Base-by-base conservation (phyloP, 2,113 vertebrate species). In the Coryphaenoides rupestris region DNA sequence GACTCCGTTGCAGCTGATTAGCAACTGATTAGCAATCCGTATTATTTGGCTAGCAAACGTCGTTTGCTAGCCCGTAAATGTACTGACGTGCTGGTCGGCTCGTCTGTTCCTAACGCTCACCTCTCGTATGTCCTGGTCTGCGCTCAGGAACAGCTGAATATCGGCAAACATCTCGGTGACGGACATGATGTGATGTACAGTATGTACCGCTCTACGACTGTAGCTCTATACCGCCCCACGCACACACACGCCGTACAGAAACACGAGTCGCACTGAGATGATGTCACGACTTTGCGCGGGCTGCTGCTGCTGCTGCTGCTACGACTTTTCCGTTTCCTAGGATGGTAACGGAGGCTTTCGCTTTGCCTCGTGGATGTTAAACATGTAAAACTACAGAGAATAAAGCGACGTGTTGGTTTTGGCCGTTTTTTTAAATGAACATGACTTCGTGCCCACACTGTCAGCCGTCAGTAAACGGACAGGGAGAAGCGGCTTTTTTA, bases 121-220 rank as follows among this genome's bases (percentile, higher is more conserved):
- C 96, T 97, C 96, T 75, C 96, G 87, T 66, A 96, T 80, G 72
- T 98, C 96, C 88, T 98, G 96, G 84, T 98, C 95, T 1, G 93
- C 95, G 61, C 92, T 93, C 73, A 98, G 80, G 59, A 91, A 95
- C 9, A 90, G 93, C 76, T 98, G 96, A 62, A 98, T 92, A 65
- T 90, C 86, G 63, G 90, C 91, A 79, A 98, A 98, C 93, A 97
- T 96, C 62, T 95, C 93, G 28, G 92, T 94, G 55, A 98, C 96
- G 16, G 95, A 95, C 96, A 98, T 98, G 17, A 55, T 78, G n/a
- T 22, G 2, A 13, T 49, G 14, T 49, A 1, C 12, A n/a, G 47
- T 1, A 49, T 49, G 47, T 5, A 17, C 4, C 2, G 17, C 47
- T n/a, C n/a, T n/a, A n/a, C 15, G 50, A 13, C 28, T 4, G 28